These are phyloP conservation scores for Megastigmus dorsalis DNA, from an alignment of 2,888 invertebrate species.

Conservation along the genomic window DNA sequence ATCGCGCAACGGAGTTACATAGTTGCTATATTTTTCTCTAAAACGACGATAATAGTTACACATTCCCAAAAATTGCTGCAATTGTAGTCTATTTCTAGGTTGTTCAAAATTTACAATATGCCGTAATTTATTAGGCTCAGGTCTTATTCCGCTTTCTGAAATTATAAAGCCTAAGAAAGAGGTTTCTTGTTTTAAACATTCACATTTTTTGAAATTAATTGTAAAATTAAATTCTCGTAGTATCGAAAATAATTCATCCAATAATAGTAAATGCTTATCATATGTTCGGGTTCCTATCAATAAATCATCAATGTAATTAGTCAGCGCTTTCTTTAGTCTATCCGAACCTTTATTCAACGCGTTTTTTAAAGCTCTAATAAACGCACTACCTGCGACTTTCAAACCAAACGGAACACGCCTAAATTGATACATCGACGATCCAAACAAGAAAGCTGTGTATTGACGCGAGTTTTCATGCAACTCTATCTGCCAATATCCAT, in stretches of 20 bases:
- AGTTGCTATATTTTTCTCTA: neutral
- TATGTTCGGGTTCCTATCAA: conserved; percentile 47
- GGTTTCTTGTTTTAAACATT: neutral
- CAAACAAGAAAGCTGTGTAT: neutral
- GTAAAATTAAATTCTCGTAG: neutral
- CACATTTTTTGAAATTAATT: neutral
- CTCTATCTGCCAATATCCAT: neutral
- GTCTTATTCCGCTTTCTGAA: neutral
- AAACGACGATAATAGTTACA: conserved; percentile 16
- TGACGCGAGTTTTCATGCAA: conserved; percentile 3
- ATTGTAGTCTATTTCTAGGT: conserved; percentile 55
- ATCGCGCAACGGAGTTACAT: neutral
- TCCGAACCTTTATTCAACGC: neutral
- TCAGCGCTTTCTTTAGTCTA: neutral
- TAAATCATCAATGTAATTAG: conserved; percentile 57
- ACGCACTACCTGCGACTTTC: neutral
- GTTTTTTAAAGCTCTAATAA: neutral
- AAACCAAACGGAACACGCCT: neutral
- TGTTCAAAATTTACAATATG: neutral
- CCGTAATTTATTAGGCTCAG: neutral
- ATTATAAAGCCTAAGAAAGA: conserved; percentile 1
- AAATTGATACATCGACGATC: neutral
- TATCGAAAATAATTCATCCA: neutral
- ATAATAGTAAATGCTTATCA: neutral
- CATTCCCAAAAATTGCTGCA: conserved; percentile 51